These are phyloP conservation scores for Bufo gargarizans DNA, from an alignment of 2,113 vertebrate genomes.

Conservation along the genomic window DNA sequence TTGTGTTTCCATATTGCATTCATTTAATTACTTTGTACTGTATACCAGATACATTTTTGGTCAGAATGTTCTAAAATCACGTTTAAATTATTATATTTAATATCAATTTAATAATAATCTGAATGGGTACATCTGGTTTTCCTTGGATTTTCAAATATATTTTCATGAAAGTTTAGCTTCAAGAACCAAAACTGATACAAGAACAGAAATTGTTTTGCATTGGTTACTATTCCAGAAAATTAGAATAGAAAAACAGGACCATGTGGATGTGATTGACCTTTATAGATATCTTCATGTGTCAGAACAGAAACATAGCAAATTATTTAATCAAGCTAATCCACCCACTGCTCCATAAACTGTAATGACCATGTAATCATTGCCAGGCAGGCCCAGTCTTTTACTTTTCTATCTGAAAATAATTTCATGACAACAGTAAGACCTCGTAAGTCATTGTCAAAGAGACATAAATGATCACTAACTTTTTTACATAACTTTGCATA, in stretches of 20 bases:
- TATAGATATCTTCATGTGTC: conserved; percentile 38
- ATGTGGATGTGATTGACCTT: conserved; percentile 40
- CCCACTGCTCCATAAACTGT: conserved; percentile 5
- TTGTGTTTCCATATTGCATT: neutral
- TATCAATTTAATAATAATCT: neutral
- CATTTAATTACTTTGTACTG: neutral
- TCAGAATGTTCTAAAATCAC: neutral
- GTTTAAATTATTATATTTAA: neutral
- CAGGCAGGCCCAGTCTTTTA: conserved; percentile 7
- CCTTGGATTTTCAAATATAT: neutral
- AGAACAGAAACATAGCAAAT: conserved; percentile 28
- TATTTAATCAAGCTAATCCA: conserved; percentile 44
- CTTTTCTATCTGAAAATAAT: neutral
- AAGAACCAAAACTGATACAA: neutral
- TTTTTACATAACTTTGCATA: too few species aligned
- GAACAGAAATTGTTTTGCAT: neutral
- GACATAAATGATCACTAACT: neutral
- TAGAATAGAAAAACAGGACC: conserved; percentile 21
- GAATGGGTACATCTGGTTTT: neutral
- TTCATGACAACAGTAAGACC: neutral
- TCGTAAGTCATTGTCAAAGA: conserved; percentile 18
- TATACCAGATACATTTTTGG: neutral
- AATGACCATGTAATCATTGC: conserved; percentile 21
- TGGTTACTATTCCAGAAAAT: conserved; percentile 7
- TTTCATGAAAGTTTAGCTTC: neutral